Evolutionary conservation across 2,888 invertebrate genomes (phyloP).

Genomic region (Drosophila pegasa): DNA sequence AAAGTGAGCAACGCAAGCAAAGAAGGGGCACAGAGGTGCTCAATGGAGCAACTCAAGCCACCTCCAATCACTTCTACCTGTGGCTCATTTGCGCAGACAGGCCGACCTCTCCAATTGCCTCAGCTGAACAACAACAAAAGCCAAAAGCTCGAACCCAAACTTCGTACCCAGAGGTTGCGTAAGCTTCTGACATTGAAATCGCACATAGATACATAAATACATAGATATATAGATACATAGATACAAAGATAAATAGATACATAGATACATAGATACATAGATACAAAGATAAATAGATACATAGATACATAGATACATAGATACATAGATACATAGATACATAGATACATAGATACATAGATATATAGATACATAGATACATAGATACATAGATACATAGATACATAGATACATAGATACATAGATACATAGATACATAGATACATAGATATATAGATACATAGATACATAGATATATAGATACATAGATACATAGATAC

Average conservation of each 20-base stretch:
- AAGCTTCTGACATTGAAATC: constrained; percentile 1
- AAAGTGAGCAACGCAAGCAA: not conserved
- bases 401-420: not conserved
- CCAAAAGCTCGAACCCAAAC: not conserved
- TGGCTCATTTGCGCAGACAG: constrained; percentile 23
- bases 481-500: not conserved
- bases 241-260: not conserved
- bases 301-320: not conserved
- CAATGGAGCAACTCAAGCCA: not conserved
- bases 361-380: constrained; percentile 1
- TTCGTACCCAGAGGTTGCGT: not conserved
- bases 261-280: not conserved
- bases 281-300: not conserved
- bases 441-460: not conserved
- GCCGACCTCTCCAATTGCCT: constrained; percentile 23
- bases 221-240: constrained; percentile 1
- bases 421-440: constrained; percentile 5
- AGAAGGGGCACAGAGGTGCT: not conserved
- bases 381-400: not conserved
- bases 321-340: not conserved
- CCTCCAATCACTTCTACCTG: constrained; percentile 28
- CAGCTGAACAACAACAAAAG: constrained; percentile 8
- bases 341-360: not conserved
- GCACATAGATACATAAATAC: not conserved
- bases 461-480: constrained; percentile 1